Base-by-base conservation (phyloP, 2,888 invertebrate species). In the Proisotoma minuta region DNA sequence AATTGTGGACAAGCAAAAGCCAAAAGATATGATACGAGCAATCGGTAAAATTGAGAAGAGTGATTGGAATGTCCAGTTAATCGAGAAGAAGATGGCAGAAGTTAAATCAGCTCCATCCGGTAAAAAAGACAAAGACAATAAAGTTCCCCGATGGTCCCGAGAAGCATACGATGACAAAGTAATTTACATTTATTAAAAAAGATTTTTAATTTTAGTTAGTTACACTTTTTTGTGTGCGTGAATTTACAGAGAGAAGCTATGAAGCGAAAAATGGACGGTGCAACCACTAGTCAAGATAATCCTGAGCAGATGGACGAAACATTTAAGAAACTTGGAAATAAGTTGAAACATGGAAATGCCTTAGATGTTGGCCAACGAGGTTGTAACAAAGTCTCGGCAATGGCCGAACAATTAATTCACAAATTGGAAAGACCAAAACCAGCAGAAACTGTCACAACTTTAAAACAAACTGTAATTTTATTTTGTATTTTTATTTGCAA, bases 11-110 rank as follows among this genome's bases (percentile, higher is more conserved):
- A 88, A 88, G 73, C 62, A 65, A 39, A 92, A 91, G 77, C 92
- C 91, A 1, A 89, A 87, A 78, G 92, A 92, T 78, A 81, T 93
- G 65, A 81, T 89, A 78, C 83, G 92, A 66, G 89, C 92, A 49
- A 91, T 93, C 65, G 82, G 92, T 57, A 89, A 89, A 79, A 89
- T 93, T 70, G 91, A 92, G 76, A 85, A 87, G 64, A 87, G 85
- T 62, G 93, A 94, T 78, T 93, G 93, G 92, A 92, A 93, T 78
- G 87, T 93, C 34, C 87, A 88, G 72, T 87, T 91, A 78, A 90
- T 94, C 28, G 92, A 94, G 76, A 87, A 89, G 77, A 92, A 93
- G 79, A 92, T 93, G 29, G 82, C 85, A 74, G 88, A 89, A 76
- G 89, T 86, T 75, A 84, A 85, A 75, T 80, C 71, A 24, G 58